phyloP scores from a whole-genome alignment of 2,797 vertebrate species.

The Lophotriccus pileatus region DNA sequence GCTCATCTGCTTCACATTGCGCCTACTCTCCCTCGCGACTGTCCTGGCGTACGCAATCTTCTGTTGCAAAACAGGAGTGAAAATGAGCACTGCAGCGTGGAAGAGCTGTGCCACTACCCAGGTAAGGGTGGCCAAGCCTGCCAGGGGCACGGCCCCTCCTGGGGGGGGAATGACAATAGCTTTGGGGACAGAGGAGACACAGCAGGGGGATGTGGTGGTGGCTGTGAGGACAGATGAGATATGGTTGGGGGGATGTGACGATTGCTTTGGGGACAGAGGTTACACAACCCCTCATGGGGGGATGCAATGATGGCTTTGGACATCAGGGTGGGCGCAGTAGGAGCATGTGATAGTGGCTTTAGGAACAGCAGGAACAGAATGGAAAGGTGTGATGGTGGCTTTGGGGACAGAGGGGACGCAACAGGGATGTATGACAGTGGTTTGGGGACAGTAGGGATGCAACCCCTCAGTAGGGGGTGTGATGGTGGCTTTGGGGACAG shows the following conservation, averaged over 20 bases:
- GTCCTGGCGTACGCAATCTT: not conserved
- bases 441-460: not conserved
- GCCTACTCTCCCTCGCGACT: not conserved
- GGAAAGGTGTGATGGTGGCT: not conserved
- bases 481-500: not conserved
- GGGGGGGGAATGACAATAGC: fast-evolving
- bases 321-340: too few species aligned
- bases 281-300: not conserved
- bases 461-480: too few species aligned
- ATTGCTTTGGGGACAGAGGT: not conserved
- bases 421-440: fast-evolving
- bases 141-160: not conserved
- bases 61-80: slow-evolving; percentile 23
- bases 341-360: not conserved
- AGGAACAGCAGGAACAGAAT: not conserved
- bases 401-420: not conserved
- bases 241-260: not conserved
- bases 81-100: slow-evolving; percentile 14
- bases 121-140: not conserved
- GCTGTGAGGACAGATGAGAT: not conserved
- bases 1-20: slow-evolving; percentile 34
- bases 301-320: not conserved
- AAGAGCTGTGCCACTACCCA: not conserved
- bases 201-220: not conserved
- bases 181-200: not conserved